These are phyloP conservation scores for Drosophila acutilabella DNA, from an alignment of 2,888 invertebrate genomes.

Conservation along the genomic window DNA sequence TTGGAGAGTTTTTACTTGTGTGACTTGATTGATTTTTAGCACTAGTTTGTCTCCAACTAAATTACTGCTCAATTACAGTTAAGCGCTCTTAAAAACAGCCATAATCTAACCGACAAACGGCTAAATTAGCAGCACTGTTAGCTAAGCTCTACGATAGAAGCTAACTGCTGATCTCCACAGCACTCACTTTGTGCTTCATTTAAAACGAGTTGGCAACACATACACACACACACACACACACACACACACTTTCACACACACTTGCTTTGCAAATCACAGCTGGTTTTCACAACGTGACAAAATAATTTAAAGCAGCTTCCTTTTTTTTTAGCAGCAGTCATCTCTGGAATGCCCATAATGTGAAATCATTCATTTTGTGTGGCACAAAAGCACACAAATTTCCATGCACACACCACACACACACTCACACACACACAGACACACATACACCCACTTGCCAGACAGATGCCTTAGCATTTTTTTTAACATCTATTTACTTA, in stretches of 20 bases:
- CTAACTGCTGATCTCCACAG: not conserved
- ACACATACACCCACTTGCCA: slow-evolving; percentile 2
- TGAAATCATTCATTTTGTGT: slow-evolving; percentile 17
- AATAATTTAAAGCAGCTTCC: slow-evolving; percentile 6
- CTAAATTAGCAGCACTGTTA: too few species aligned
- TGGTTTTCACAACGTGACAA: slow-evolving; percentile 13
- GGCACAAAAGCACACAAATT: slow-evolving; percentile 21
- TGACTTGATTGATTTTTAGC: too few species aligned
- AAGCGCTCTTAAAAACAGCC: too few species aligned
- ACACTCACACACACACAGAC: not conserved
- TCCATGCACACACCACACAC: not conserved
- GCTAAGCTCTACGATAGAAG: not conserved
- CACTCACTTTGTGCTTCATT: not conserved
- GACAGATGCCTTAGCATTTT: slow-evolving; percentile 14
- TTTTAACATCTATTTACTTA: slow-evolving; percentile 51
- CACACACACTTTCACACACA: too few species aligned
- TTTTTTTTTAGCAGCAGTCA: slow-evolving; percentile 4
- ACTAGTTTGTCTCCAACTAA: too few species aligned
- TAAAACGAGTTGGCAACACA: slow-evolving; percentile 5
- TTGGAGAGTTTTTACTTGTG: too few species aligned
- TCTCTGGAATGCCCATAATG: slow-evolving; percentile 6
- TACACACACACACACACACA: too few species aligned
- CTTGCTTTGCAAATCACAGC: slow-evolving; percentile 21
- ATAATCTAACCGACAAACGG: too few species aligned
- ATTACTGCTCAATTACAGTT: not conserved